Evolutionary conservation across 2,113 vertebrate species (phyloP).

Genomic region (Rousettus leschenaultii): DNA sequence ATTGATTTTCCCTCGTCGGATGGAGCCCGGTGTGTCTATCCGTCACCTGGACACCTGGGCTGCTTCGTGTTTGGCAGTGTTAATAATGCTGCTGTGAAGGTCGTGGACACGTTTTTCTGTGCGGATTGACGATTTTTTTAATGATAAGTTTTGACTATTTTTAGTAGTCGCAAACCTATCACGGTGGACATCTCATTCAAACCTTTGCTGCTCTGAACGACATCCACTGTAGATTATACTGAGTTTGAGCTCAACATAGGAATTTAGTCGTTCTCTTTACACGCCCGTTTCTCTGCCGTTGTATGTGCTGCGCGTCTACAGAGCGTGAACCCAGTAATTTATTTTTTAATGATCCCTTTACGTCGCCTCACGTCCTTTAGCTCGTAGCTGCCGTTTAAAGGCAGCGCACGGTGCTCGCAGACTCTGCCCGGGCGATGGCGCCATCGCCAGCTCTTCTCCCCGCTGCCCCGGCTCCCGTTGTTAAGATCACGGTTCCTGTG

Average conservation of each 20-base stretch:
- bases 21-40: neutral
- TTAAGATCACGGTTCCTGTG: neutral
- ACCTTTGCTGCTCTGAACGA: neutral
- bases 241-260: neutral
- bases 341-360: neutral
- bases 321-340: neutral
- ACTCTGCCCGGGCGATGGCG: neutral
- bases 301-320: neutral
- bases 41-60: neutral
- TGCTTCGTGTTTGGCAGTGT: neutral
- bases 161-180: neutral
- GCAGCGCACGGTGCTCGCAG: neutral
- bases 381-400: neutral
- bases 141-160: neutral
- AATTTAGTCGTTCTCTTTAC: neutral
- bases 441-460: neutral
- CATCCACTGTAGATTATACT: neutral
- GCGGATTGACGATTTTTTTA: neutral
- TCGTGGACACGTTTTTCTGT: neutral
- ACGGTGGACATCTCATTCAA: neutral
- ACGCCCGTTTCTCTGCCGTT: neutral
- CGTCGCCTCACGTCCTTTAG: neutral
- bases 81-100: neutral
- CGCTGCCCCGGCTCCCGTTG: too few species aligned
- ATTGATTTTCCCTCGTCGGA: neutral